Percentiles rank a stretch among this genome's conserved stretches.
Conservation (phyloP, 2,113 vertebrate genomes). For the Calonectris borealis region DNA sequence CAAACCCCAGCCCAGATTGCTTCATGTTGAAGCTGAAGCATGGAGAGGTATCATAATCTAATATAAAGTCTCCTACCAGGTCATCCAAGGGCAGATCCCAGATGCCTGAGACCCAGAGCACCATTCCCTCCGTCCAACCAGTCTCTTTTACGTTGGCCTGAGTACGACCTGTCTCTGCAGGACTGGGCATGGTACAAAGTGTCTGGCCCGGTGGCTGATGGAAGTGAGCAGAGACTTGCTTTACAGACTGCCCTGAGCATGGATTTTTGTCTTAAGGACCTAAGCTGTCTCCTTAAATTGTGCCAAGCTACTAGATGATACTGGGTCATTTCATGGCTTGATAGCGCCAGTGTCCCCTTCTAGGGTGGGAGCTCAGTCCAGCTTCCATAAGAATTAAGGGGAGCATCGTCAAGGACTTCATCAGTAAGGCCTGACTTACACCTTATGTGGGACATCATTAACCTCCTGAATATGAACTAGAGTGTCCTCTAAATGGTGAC, state of each 20-base stretch:
- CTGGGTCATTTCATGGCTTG: neutral
- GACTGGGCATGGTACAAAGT: neutral
- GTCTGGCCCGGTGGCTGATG: neutral
- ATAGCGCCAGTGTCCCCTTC: neutral
- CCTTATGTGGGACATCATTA: neutral
- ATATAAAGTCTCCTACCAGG: neutral
- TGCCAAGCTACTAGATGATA: neutral
- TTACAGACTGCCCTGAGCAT: neutral
- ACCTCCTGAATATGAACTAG: neutral
- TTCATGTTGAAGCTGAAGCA: neutral
- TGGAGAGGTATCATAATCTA: neutral
- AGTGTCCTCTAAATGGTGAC: neutral
- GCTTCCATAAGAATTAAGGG: neutral
- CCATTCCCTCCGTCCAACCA: rapidly evolving
- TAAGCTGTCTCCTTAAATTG: neutral
- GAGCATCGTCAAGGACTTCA: neutral
- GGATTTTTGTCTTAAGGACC: neutral
- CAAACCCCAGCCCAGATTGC: neutral
- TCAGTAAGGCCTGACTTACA: neutral
- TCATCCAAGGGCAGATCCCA: neutral
- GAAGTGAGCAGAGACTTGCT: neutral
- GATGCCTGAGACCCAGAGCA: neutral
- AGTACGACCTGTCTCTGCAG: neutral
- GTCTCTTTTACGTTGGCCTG: neutral
- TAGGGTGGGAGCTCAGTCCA: neutral